A percentile compares a stretch with the other conserved stretches of the same genome.
These are phyloP conservation scores for Leptosomus discolor DNA, from an alignment of 2,113 vertebrate species.

Conservation along the genomic window DNA sequence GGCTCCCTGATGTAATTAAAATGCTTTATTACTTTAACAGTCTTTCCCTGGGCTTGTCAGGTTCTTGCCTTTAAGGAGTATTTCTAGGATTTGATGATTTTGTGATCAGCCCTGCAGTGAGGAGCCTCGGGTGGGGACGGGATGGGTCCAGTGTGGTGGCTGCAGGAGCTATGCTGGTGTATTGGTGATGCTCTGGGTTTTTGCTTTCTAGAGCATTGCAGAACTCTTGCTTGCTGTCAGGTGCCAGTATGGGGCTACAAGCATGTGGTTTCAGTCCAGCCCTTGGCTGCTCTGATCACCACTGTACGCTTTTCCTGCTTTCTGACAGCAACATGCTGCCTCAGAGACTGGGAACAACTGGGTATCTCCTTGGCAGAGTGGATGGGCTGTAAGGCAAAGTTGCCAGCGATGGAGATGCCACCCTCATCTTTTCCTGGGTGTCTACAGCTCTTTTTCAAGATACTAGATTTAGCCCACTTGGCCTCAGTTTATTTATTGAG, in stretches of 20 bases:
- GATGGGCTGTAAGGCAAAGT: neutral
- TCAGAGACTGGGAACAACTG: neutral
- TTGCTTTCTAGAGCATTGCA: neutral
- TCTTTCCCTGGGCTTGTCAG: neutral
- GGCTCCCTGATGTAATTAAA: neutral
- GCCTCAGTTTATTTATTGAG: neutral
- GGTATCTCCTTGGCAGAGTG: fast-evolving
- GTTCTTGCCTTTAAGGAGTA: neutral
- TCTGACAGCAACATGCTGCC: neutral
- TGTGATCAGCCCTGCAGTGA: neutral
- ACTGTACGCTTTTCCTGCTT: neutral
- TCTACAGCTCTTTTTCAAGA: neutral
- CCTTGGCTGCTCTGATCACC: neutral
- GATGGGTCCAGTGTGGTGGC: neutral
- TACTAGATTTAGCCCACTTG: neutral
- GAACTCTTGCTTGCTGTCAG: neutral
- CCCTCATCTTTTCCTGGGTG: neutral
- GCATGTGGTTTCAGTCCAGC: neutral
- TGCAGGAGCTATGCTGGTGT: neutral
- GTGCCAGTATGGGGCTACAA: neutral
- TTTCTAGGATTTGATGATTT: neutral
- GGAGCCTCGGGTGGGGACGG: fast-evolving
- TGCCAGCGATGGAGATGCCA: neutral
- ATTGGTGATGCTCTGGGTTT: neutral
- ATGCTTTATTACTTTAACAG: neutral